phyloP scores from a whole-genome alignment of 2,888 invertebrate genomes.

The Pseudanteris insignis region DNA sequence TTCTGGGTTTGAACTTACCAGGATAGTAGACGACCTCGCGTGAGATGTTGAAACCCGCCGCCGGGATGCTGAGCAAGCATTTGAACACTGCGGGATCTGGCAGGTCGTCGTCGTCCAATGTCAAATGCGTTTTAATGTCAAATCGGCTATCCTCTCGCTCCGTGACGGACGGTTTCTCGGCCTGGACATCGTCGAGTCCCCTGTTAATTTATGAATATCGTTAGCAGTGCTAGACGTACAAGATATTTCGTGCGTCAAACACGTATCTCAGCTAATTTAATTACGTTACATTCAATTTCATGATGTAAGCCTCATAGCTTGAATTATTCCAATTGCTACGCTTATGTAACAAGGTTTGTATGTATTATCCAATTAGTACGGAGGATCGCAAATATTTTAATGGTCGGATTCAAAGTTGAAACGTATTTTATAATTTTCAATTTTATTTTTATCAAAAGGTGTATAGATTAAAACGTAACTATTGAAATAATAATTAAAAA shows the following conservation, averaged over 20 bases:
- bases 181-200: slow-evolving; percentile 47
- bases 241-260: background rate
- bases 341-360: too few relatives aligned
- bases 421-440: too few relatives aligned
- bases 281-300: too few relatives aligned
- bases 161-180: slow-evolving; percentile 52
- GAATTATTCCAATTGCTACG: too few relatives aligned
- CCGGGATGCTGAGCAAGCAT: slow-evolving; percentile 60
- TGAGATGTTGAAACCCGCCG: slow-evolving; percentile 57
- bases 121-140: slow-evolving; percentile 57
- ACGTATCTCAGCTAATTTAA: too few relatives aligned
- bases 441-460: too few relatives aligned
- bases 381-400: too few relatives aligned
- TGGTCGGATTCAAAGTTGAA: too few relatives aligned
- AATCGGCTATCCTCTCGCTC: slow-evolving; percentile 53
- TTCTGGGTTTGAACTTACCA: slow-evolving; percentile 55
- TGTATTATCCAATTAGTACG: too few relatives aligned
- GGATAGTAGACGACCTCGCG: slow-evolving; percentile 58
- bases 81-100: slow-evolving; percentile 56
- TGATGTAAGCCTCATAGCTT: too few relatives aligned
- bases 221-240: background rate
- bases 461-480: too few relatives aligned
- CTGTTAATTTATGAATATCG: slow-evolving; percentile 45
- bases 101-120: slow-evolving; percentile 55
- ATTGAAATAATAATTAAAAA: too few relatives aligned